Base-by-base conservation (phyloP, 1,140 invertebrate species). In the Drosophila navojoa region DNA sequence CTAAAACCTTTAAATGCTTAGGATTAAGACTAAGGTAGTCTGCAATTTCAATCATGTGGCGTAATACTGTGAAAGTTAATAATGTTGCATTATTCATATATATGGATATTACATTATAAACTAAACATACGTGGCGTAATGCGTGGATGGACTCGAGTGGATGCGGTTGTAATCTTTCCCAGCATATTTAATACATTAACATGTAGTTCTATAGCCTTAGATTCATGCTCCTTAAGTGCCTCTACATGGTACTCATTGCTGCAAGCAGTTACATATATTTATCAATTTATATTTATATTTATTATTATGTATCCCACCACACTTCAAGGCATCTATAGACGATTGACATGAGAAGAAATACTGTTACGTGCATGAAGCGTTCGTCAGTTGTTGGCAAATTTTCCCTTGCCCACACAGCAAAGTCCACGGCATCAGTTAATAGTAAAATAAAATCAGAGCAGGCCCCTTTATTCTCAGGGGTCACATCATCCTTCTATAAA, bases 281-380 rank as follows among this genome's bases (percentile, higher is more conserved):
- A 4, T 44, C 19, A 22, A 22, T 22, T 22, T 44, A 16, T 32
- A 25, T 1, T 32, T 29, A n/a, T 15, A 38, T 38, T 15, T 16
- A 0, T 32, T 29, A n/a, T 15, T 27, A 27, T 15, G n/a, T 0
- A 0, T 29, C 42, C 40, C 13, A 80, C 73, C 62, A 45, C n/a
- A 60, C 29, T 2, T 66, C 22, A 32, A 57, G 40, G 7, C 44
- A 64, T 9, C 49, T 35, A 19, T 58, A 50, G 7, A 86, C 72
- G 38, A 87, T 35, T 4, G 50, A 50, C 6, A 86, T 47, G 5
- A 82, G 22, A 22, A 87, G 68, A 38, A 49, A 73, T 4, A 61
- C 10, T 13, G 66, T 19, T 15, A 57, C 44, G 2, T 85, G 75
- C n/a, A 67, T 70, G 32, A 76, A 11, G n/a, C 57, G 58, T 38